Evolutionary conservation across 2,113 vertebrate species (phyloP).

Genomic region (Marmota flaviventris): DNA sequence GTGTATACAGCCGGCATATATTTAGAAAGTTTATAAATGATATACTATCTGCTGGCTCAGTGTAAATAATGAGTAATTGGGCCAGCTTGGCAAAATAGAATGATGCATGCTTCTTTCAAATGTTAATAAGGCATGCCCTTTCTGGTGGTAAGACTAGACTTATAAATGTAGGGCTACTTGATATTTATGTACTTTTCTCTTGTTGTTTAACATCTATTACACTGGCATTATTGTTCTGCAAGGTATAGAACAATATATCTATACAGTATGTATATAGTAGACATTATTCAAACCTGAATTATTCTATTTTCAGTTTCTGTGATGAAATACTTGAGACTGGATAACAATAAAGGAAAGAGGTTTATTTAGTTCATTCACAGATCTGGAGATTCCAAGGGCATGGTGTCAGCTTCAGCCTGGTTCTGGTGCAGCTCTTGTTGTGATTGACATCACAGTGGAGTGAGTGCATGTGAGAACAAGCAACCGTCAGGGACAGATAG

Average conservation of each 20-base stretch:
- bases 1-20: neutral
- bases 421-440: neutral
- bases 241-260: neutral
- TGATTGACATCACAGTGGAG: neutral
- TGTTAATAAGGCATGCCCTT: neutral
- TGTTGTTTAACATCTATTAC: neutral
- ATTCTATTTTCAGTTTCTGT: neutral
- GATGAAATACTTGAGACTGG: neutral
- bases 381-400: neutral
- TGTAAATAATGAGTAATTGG: neutral
- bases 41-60: neutral
- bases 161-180: neutral
- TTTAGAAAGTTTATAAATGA: neutral
- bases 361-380: neutral
- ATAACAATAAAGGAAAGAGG: neutral
- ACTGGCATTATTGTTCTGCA: neutral
- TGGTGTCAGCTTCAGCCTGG: neutral
- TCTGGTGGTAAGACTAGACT: neutral
- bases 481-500: neutral
- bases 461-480: neutral
- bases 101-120: neutral
- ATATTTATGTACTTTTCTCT: conserved; percentile 7
- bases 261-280: neutral
- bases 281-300: neutral
- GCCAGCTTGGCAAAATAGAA: neutral